Percentiles rank a stretch among this genome's conserved stretches.
phyloP scores from a whole-genome alignment of 30 jellyfish, hydroid and myxozoan species.

The Aurelia sp. region DNA sequence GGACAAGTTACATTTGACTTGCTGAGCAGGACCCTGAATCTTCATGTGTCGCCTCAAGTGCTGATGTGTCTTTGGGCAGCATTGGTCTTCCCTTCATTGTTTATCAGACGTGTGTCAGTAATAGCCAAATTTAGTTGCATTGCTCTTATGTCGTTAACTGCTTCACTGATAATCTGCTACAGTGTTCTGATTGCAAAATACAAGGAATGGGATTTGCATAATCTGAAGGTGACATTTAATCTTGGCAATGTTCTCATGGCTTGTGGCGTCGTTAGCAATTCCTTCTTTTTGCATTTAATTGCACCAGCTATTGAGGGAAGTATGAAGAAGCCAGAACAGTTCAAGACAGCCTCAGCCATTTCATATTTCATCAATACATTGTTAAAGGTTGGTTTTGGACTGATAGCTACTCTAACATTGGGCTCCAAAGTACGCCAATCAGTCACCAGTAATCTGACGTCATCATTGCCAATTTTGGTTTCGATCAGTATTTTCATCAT shows the following conservation, averaged over 20 bases:
- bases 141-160: conserved; percentile 21
- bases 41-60: conserved; percentile 10
- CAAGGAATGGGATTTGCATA: conserved; percentile 45
- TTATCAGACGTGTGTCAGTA: conserved; percentile 69
- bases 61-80: conserved; percentile 63
- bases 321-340: conserved; percentile 65
- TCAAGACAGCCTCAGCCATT: conserved; percentile 6
- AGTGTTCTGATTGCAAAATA: conserved; percentile 18
- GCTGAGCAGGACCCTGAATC: neutral
- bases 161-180: conserved; percentile 11
- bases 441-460: conserved; percentile 37
- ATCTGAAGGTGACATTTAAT: neutral
- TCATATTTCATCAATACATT: conserved; percentile 41
- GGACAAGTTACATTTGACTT: conserved; percentile 65
- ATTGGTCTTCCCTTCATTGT: conserved; percentile 61
- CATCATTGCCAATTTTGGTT: conserved; percentile 19
- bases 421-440: conserved; percentile 57
- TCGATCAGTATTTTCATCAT: conserved; percentile 27
- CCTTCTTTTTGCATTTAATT: conserved; percentile 51
- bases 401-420: conserved; percentile 49
- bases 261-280: conserved; percentile 61
- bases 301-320: conserved; percentile 87
- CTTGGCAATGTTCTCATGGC: conserved; percentile 47
- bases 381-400: conserved; percentile 41
- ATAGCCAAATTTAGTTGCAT: conserved; percentile 71